These are phyloP conservation scores for Watsonalla cultraria DNA, from an alignment of 2,888 invertebrate genomes.

Conservation along the genomic window DNA sequence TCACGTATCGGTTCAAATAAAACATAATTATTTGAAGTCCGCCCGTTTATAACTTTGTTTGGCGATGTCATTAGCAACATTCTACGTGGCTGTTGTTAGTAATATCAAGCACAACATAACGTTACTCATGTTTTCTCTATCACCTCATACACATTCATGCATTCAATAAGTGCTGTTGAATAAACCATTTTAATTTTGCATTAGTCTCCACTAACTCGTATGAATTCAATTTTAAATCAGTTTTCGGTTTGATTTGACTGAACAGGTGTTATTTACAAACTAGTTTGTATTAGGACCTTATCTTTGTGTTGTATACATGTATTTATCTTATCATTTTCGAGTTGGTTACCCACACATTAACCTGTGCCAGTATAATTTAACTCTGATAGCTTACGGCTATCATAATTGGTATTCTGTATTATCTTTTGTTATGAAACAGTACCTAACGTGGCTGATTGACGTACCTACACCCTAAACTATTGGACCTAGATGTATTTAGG, in stretches of 20 bases:
- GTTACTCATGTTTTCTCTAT: slow-evolving; percentile 1
- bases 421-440: no score
- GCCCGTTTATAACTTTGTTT: neutral
- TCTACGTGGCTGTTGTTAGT: no score
- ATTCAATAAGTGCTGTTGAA: neutral
- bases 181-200: neutral
- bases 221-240: no score
- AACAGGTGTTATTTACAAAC: no score
- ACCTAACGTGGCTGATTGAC: no score
- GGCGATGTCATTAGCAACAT: neutral
- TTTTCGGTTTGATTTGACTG: neutral
- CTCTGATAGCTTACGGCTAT: no score
- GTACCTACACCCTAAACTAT: no score
- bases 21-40: slow-evolving; percentile 1
- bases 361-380: no score
- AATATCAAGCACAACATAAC: no score
- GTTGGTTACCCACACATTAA: neutral
- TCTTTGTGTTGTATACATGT: neutral
- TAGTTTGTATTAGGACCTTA: neutral
- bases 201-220: no score
- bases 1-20: slow-evolving; percentile 19
- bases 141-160: neutral
- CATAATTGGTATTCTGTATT: no score
- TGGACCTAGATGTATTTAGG: no score
- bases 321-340: neutral